These are phyloP conservation scores for Psittacula cyanocephala DNA, from an alignment of 2,113 vertebrate species.

Conservation along the genomic window DNA sequence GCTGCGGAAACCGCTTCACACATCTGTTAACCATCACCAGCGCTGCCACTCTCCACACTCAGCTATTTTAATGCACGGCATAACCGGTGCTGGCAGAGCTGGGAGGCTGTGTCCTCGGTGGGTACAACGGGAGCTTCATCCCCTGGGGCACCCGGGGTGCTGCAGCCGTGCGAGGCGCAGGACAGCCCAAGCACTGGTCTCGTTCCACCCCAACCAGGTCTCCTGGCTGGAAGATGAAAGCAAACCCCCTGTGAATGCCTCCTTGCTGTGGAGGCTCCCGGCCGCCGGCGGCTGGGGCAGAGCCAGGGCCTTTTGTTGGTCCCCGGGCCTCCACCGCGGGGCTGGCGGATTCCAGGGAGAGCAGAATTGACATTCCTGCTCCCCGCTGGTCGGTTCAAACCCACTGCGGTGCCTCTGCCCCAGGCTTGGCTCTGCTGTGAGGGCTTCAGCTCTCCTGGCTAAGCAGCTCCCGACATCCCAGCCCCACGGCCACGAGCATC, in stretches of 20 bases:
- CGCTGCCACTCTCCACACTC: neutral
- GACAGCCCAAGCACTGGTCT: neutral
- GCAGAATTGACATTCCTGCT: conserved; percentile 20
- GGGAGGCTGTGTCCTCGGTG: neutral
- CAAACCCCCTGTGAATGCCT: neutral
- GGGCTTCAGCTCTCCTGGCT: fast-evolving
- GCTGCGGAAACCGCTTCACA: neutral
- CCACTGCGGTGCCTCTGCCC: neutral
- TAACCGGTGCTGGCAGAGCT: neutral
- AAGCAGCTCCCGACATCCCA: neutral
- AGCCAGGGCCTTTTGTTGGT: conserved; percentile 26
- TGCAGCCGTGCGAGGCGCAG: fast-evolving
- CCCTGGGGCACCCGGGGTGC: neutral
- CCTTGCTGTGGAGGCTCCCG: neutral
- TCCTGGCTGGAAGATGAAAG: neutral
- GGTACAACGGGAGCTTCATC: neutral
- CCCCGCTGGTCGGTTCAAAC: neutral
- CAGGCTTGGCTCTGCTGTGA: neutral
- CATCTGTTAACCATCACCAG: neutral
- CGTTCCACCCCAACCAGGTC: neutral
- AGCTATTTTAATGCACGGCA: neutral
- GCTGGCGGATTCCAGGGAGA: neutral
- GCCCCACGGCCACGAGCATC: neutral
- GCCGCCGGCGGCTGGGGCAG: neutral
- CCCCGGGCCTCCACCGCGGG: neutral